Conservation (phyloP, 64 coral and sea anemone species). For the Montipora foliosa region DNA sequence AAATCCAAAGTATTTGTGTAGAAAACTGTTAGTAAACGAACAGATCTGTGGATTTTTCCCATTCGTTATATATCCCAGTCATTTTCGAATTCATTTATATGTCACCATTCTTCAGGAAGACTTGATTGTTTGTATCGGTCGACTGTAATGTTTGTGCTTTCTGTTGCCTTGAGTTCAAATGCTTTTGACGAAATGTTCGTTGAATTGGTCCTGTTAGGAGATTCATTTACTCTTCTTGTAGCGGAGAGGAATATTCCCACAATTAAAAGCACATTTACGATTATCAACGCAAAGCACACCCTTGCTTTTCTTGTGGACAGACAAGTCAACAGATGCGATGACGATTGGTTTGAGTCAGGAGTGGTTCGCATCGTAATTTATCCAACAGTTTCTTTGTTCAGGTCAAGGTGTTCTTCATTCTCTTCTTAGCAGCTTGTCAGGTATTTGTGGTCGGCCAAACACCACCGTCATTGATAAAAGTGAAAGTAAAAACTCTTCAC, state of each 20-base stretch:
- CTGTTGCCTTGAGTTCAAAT: not conserved
- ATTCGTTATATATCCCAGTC: not conserved
- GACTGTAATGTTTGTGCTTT: not conserved
- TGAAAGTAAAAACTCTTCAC: not conserved
- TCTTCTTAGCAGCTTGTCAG: not conserved
- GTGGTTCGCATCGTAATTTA: not conserved
- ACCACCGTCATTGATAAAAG: not conserved
- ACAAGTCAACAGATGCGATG: not conserved
- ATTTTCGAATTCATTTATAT: constrained; percentile 8
- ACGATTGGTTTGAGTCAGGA: not conserved
- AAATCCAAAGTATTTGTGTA: too few relatives aligned
- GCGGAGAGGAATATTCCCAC: constrained; percentile 15
- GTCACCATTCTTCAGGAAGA: not conserved
- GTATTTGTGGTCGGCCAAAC: not conserved
- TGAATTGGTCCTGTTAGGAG: not conserved
- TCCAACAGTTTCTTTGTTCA: not conserved
- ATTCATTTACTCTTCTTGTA: not conserved
- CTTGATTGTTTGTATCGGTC: not conserved
- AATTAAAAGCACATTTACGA: constrained; percentile 17
- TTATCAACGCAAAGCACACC: not conserved
- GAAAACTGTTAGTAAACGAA: not conserved
- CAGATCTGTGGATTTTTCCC: not conserved
- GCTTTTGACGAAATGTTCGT: not conserved
- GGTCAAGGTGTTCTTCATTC: not conserved
- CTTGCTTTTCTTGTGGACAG: not conserved